Evolutionary conservation across 2,113 vertebrate genomes (phyloP).

Genomic region (Lynx canadensis): DNA sequence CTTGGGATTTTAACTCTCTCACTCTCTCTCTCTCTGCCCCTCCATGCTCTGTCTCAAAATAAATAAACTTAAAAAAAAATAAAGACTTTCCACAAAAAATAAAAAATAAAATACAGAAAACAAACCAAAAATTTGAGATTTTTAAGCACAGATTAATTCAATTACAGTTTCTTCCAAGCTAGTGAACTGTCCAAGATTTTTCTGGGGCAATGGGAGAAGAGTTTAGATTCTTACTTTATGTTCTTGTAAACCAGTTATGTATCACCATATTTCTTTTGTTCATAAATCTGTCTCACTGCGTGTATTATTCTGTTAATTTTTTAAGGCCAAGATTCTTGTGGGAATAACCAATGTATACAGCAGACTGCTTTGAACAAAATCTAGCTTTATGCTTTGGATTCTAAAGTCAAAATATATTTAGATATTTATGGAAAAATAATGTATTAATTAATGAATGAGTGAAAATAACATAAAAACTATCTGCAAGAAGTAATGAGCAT

Average conservation of each 20-base stretch:
- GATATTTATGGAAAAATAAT: background rate
- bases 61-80: background rate
- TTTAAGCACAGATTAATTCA: background rate
- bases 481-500: background rate
- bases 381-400: background rate
- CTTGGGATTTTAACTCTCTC: too few species aligned
- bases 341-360: background rate
- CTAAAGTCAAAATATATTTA: background rate
- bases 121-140: background rate
- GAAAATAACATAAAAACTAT: background rate
- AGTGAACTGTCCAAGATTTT: background rate
- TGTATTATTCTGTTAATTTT: background rate
- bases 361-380: background rate
- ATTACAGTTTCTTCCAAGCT: background rate
- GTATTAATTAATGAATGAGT: background rate
- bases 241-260: background rate
- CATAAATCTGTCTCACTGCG: background rate
- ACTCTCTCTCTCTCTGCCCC: too few species aligned
- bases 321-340: background rate
- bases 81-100: background rate
- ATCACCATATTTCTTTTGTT: background rate
- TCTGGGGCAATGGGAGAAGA: background rate
- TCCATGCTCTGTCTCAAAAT: too few species aligned
- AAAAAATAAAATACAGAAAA: background rate
- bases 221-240: conserved; percentile 1